Evolutionary conservation across 2,797 vertebrate genomes (phyloP), one percentile per base, ranked within the genome.

Genomic region (Cryptoprocta ferox): DNA sequence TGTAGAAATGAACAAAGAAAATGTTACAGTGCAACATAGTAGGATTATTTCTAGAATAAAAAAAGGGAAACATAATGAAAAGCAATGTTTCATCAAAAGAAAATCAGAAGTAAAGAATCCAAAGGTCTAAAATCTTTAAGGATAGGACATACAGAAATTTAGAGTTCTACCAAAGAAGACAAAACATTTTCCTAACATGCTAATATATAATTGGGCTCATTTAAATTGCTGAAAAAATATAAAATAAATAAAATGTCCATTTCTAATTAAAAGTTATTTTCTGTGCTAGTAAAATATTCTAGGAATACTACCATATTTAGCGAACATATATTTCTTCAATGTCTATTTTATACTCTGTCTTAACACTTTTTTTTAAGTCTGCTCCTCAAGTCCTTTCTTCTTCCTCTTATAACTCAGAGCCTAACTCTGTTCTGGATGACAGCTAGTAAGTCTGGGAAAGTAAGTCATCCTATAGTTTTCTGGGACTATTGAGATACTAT

Each of bases 191-290:
- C 14, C 70, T 92, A 93, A 30, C 13, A 59, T 81, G 56, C 61
- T 85, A 86, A 78, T 70, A 37, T 13, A 94, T 30, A 89, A 16
- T 12, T 14, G 2, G 16, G 42, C 5, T 86, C 50, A 91, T 84
- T 19, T 85, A 94, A 88, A 91, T 53, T 61, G n/a, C 13, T 50
- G 37, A 80, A 94, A 95, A 8, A 91, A 88, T 85, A 59, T 65
- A 86, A 76, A 63, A 65, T 6, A 90, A 79, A 73, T 53, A 39
- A 83, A 88, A 63, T 78, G 1, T 81, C 2, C 70, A 71, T 83
- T 95, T 83, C 42, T 94, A 84, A 88, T 92, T 92, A 63, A 92
- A 96, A 86, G 32, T 76, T 70, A 89, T 30, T 96, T 92, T 95
- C 18, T 89, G 28, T 68, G 35, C 11, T 53, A 89, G 39, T n/a